Conservation (phyloP, 2,113 vertebrate species). For the Equus quagga region DNA sequence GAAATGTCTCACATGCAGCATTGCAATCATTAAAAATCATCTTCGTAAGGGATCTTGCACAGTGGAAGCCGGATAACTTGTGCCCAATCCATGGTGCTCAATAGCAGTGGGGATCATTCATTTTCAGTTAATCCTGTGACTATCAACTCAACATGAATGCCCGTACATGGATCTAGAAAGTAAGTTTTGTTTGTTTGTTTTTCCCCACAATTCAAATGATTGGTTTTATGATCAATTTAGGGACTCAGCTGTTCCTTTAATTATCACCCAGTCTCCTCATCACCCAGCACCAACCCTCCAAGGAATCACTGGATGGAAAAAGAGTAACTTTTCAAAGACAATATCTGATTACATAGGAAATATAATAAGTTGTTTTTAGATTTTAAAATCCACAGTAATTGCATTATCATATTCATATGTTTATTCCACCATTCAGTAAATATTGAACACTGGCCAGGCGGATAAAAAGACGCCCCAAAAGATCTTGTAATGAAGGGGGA, state of each 20-base stretch:
- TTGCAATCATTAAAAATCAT: background rate
- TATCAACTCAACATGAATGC: background rate
- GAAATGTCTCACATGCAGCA: background rate
- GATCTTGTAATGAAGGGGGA: background rate
- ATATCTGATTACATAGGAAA: background rate
- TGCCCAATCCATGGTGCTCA: background rate
- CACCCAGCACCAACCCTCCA: background rate
- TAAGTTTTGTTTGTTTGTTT: background rate
- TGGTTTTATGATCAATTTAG: background rate
- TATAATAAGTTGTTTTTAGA: background rate
- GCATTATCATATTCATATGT: background rate
- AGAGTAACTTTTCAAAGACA: slow-evolving; percentile 3
- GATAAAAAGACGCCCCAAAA: background rate
- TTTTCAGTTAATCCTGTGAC: background rate
- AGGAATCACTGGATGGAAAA: background rate
- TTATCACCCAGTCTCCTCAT: background rate
- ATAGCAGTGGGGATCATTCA: background rate
- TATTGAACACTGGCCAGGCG: background rate
- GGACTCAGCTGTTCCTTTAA: background rate
- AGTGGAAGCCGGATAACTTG: background rate
- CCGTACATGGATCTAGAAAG: background rate
- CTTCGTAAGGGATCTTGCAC: background rate
- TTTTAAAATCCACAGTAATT: slow-evolving; percentile 39
- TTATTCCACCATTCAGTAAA: background rate
- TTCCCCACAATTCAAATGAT: background rate